Evolutionary conservation across 2,113 vertebrate genomes (phyloP), one percentile per base, ranked within the genome.

Genomic region (Nipponia nippon): DNA sequence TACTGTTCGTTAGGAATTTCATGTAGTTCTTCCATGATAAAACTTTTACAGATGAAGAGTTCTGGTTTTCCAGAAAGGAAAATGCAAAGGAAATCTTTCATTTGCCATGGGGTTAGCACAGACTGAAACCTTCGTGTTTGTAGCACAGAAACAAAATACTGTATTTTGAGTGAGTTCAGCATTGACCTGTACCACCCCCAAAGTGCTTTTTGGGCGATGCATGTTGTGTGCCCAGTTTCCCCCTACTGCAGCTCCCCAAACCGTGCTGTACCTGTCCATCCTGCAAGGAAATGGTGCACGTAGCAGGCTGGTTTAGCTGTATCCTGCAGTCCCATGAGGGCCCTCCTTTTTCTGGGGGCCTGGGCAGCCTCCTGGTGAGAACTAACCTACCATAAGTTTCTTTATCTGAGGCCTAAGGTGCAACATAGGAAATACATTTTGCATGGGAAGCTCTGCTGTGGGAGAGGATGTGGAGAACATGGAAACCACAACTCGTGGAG

Each of bases 221-320:
- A 3, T 10, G 5, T 46, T 76, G 15, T 34, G 36, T 61, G 61
- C 44, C 63, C 16, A 13, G 7, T 26, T 63, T 36, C 11, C 9
- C 34, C 10, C 6, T 16, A 3, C 20, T 32, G 20, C 18, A 55
- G 16, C 19, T 73, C 53, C 26, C 42, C 36, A 52, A 42, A 52
- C 27, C 1, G 0, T 27, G 26, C 40, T 2, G 3, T 46, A 34
- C 29, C 16, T 52, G 8, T n/a, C 19, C 42, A 30, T 46, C 25
- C 36, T 47, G 47, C n/a, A 52, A 69, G 36, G n/a, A 65, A 80
- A 26, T 5, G 6, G 21, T 47, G 34, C 6, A 10, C 0, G 0
- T 7, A 52, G 46, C 17, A 29, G 38, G 30, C n/a, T 3, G 0
- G 7, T 69, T 63, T 56, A 69, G 7, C 49, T 69, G 55, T 14